Conservation (phyloP, 2,113 vertebrate species). For the Zosterops japonicus region DNA sequence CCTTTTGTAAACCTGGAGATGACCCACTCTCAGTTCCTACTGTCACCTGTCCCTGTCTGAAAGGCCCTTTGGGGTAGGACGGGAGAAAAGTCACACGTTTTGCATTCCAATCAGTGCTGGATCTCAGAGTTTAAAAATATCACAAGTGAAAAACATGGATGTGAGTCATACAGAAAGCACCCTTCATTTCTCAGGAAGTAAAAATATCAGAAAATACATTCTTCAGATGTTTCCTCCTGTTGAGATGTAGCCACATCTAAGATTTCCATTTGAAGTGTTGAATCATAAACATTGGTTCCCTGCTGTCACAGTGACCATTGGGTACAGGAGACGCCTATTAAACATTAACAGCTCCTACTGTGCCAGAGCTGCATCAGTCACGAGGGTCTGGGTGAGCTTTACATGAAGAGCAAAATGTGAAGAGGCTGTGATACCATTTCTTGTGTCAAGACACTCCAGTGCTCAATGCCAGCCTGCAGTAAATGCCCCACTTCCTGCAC, state of each 20-base stretch:
- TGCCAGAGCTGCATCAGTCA: not conserved
- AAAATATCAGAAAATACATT: conserved; percentile 42
- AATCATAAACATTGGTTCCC: not conserved
- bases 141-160: conserved; percentile 64
- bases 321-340: not conserved
- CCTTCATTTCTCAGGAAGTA: conserved; percentile 26
- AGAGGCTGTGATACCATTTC: rapidly evolving
- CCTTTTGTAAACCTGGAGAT: not conserved
- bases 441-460: not conserved
- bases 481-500: not conserved
- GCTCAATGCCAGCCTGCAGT: not conserved
- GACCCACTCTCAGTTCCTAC: not conserved
- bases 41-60: not conserved
- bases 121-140: conserved; percentile 64
- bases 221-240: conserved; percentile 42
- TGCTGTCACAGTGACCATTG: conserved; percentile 16
- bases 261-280: conserved; percentile 31
- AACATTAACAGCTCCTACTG: not conserved
- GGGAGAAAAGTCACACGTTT: not conserved
- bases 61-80: not conserved
- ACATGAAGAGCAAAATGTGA: not conserved
- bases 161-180: conserved; percentile 65
- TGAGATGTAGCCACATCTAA: conserved; percentile 12
- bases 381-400: not conserved
- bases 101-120: conserved; percentile 28